Evolutionary conservation across 30 jellyfish, hydroid and myxozoan species (phyloP), one percentile per base, ranked within the genome.

Genomic region (Pseudorhiza aurosa): DNA sequence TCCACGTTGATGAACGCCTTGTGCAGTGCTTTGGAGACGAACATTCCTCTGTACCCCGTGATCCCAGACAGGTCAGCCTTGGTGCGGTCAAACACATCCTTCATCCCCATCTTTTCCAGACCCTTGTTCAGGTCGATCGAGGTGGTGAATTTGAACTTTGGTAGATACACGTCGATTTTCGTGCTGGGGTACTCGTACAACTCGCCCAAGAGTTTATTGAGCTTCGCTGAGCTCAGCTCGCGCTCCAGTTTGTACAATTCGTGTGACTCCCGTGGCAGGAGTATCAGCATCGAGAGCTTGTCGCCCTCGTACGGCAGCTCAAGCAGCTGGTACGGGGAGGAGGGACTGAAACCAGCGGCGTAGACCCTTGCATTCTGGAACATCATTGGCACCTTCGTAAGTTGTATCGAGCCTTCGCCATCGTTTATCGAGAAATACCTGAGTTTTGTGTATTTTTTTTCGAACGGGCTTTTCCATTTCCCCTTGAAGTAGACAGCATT

Each of bases 61-160:
- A 85, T 85, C 30, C 96, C 96, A 0, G 96, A 73, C 21, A 85
- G 79, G 75, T 85, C 90, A 8, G 96, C 96, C 19, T 19, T 49
- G 35, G 43, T 22, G 27, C 60, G 65, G 36, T 65, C 71, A 75
- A 85, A 85, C 4, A 85, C 80, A 45, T 75, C 87, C n/a, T 56
- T 58, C 77, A 85, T 57, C 1, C 96, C 96, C 81, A 85, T 28
- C 45, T 47, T 75, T 25, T 49, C 36, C 39, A 85, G 47, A 5
- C 44, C 15, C 7, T 26, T 74, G n/a, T 57, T 65, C 67, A 85
- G 27, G n/a, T 74, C 36, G 33, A 64, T 40, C 24, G 60, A 21
- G 36, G 60, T 69, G 11, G 71, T 36, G 58, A 72, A 21, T 57
- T 85, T 76, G 68, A 85, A 85, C 35, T 75, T 74, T 27, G 96